A percentile compares a stretch with the other conserved stretches of the same genome.
phyloP scores from a whole-genome alignment of 2,113 vertebrate species.

The Aramus guarauna region DNA sequence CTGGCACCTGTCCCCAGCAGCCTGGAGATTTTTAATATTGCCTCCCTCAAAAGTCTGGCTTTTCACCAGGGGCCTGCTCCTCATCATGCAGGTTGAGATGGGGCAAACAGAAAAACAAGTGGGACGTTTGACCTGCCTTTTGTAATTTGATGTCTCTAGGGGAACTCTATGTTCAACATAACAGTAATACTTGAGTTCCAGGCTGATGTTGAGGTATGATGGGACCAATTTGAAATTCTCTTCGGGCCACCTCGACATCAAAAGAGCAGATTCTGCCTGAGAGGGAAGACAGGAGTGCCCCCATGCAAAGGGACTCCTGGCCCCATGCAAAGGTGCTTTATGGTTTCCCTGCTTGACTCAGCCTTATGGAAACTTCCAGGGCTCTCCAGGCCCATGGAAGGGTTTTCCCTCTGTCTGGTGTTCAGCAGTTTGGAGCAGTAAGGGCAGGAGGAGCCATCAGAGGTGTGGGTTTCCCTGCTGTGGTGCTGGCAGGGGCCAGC shows the following conservation, averaged over 20 bases:
- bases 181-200: neutral
- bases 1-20: neutral
- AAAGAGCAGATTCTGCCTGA: neutral
- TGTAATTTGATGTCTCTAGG: neutral
- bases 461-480: neutral
- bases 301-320: neutral
- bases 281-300: neutral
- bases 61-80: neutral
- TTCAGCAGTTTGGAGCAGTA: neutral
- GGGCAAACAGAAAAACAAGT: neutral
- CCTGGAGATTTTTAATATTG: neutral
- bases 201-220: neutral
- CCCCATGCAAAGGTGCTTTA: neutral
- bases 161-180: neutral
- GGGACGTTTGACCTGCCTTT: neutral
- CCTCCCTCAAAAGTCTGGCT: neutral
- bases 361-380: neutral
- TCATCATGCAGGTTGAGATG: fast-evolving
- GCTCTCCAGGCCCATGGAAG: neutral
- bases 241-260: neutral
- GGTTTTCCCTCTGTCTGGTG: neutral
- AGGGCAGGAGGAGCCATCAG: neutral
- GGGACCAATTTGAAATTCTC: neutral
- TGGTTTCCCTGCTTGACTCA: neutral
- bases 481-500: neutral